Evolutionary conservation across 2,797 vertebrate species (phyloP).

Genomic region (Knipowitschia caucasica): DNA sequence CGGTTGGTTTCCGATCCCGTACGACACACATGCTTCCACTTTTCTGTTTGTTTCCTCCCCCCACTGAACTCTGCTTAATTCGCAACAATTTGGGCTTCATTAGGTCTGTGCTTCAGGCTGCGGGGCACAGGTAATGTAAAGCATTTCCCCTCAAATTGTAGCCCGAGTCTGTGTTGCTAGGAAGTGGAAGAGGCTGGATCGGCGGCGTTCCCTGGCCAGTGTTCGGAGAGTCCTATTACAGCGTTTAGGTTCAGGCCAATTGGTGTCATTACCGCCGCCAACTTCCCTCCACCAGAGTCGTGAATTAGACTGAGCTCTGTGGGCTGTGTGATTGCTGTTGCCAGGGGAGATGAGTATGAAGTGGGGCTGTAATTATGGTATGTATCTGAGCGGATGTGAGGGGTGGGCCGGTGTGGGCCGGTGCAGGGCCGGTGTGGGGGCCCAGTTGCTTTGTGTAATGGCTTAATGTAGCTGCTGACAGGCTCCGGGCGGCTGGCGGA

Average conservation of each 20-base stretch:
- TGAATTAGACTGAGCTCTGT: conserved; percentile 91
- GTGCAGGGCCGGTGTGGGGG: conserved; percentile 55
- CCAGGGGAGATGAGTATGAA: conserved; percentile 87
- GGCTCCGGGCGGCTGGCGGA: conserved; percentile 58
- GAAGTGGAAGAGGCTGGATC: conserved; percentile 85
- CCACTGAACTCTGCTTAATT: conserved; percentile 58
- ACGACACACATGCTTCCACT: conserved; percentile 79
- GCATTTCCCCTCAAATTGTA: conserved; percentile 71
- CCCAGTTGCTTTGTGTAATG: conserved; percentile 60
- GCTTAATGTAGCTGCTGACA: conserved; percentile 68
- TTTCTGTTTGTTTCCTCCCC: conserved; percentile 64
- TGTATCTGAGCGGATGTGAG: conserved; percentile 63
- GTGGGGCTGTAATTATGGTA: conserved; percentile 70
- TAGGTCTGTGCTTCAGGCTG: conserved; percentile 69
- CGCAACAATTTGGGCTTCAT: conserved; percentile 76
- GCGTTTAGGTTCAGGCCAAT: conserved; percentile 92
- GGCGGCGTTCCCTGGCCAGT: conserved; percentile 88
- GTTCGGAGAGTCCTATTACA: conserved; percentile 87
- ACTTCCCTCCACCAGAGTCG: conserved; percentile 90
- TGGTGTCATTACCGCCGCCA: conserved; percentile 95
- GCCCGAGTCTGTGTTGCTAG: conserved; percentile 80
- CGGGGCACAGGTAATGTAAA: conserved; percentile 74
- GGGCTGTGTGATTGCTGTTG: conserved; percentile 87
- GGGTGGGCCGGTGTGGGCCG: conserved; percentile 57
- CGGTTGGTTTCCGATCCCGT: conserved; percentile 63